These are phyloP conservation scores for Drosophila picticornis DNA, from an alignment of 2,888 invertebrate genomes.

Conservation along the genomic window DNA sequence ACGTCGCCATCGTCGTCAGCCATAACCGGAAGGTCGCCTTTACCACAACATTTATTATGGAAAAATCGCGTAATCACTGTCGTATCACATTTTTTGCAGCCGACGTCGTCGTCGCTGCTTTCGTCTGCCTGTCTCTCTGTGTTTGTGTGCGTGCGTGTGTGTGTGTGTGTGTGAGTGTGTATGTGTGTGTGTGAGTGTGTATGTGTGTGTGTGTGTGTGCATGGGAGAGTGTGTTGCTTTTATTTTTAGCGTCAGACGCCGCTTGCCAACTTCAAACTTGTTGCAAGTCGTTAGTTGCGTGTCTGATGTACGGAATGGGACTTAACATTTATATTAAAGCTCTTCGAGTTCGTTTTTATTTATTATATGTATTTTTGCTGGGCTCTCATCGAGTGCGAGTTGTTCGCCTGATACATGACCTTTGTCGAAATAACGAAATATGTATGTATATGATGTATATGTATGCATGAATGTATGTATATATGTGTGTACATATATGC, in stretches of 20 bases:
- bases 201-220: conserved; percentile 8
- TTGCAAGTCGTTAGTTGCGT: conserved; percentile 70
- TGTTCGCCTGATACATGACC: conserved; percentile 19
- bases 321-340: conserved; percentile 59
- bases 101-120: conserved; percentile 24
- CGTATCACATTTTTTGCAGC: conserved; percentile 66
- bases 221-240: conserved; percentile 40
- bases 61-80: conserved; percentile 82
- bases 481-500: background rate
- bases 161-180: conserved; percentile 15
- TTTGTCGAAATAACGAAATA: conserved; percentile 15
- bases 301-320: conserved; percentile 66
- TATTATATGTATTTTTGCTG: conserved; percentile 4
- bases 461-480: background rate
- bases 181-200: conserved; percentile 23
- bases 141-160: conserved; percentile 15
- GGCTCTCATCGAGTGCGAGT: conserved; percentile 9
- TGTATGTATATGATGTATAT: background rate
- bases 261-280: conserved; percentile 73
- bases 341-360: conserved; percentile 34
- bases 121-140: conserved; percentile 10
- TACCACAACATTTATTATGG: conserved; percentile 82
- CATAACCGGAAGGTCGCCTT: conserved; percentile 83
- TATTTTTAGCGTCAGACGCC: conserved; percentile 72
- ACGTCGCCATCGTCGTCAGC: conserved; percentile 41